These are phyloP conservation scores for Notospermus geniculatus DNA, from an alignment of 1,140 invertebrate genomes.

Conservation along the genomic window DNA sequence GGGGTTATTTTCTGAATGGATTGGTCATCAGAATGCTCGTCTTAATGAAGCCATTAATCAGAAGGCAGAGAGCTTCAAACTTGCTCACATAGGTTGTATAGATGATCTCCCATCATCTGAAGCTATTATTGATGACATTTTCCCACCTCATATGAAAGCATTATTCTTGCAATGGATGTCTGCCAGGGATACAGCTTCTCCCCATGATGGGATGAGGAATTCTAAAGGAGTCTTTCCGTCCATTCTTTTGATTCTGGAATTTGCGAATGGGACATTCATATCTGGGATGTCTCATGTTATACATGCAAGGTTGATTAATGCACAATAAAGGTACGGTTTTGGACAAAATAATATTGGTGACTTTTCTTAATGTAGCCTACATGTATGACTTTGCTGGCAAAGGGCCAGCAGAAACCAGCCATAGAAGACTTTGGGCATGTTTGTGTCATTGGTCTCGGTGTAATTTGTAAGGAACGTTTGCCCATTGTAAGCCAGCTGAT, in stretches of 20 bases:
- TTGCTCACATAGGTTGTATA: slow-evolving; percentile 31
- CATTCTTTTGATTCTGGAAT: slow-evolving; percentile 24
- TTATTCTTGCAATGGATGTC: slow-evolving; percentile 31
- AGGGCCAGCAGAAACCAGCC: too few relatives aligned
- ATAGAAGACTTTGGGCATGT: too few relatives aligned
- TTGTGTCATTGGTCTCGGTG: too few relatives aligned
- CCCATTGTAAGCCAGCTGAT: too few relatives aligned
- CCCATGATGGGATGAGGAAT: neutral
- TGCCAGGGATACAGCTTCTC: too few relatives aligned
- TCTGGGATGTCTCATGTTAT: slow-evolving; percentile 26
- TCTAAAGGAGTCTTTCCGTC: slow-evolving; percentile 15
- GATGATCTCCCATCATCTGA: slow-evolving; percentile 35
- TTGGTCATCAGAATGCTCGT: slow-evolving; percentile 31
- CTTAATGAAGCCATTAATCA: slow-evolving; percentile 25
- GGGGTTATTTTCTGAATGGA: slow-evolving; percentile 27
- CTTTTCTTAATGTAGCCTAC: too few relatives aligned
- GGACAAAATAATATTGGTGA: too few relatives aligned
- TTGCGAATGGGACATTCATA: slow-evolving; percentile 21
- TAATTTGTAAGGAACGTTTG: too few relatives aligned
- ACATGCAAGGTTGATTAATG: slow-evolving; percentile 15
- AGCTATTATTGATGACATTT: slow-evolving; percentile 29
- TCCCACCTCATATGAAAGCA: slow-evolving; percentile 38
- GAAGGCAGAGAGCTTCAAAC: slow-evolving; percentile 32
- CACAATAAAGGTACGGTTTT: too few relatives aligned
- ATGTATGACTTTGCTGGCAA: too few relatives aligned